These are phyloP conservation scores for Xenopus borealis DNA, from an alignment of 2,113 vertebrate species.

Conservation along the genomic window DNA sequence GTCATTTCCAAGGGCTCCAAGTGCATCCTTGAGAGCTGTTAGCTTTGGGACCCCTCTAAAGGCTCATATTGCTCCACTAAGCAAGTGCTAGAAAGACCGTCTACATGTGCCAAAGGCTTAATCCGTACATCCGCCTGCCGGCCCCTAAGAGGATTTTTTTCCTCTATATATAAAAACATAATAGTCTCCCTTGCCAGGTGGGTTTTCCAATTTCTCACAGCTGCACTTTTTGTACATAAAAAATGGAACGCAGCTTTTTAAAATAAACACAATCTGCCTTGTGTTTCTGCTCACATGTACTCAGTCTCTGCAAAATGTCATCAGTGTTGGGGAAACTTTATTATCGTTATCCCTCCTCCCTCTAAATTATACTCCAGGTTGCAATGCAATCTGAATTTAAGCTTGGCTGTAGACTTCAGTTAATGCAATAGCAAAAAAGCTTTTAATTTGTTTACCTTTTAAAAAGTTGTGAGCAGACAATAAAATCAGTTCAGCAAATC, in stretches of 20 bases:
- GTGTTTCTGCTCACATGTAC: slow-evolving; percentile 10
- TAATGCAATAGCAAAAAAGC: not conserved
- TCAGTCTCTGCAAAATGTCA: slow-evolving; percentile 13
- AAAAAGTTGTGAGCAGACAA: slow-evolving; percentile 2
- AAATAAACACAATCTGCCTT: slow-evolving; percentile 32
- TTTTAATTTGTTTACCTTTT: slow-evolving; percentile 30
- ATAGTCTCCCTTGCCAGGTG: slow-evolving; percentile 23
- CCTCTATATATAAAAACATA: not conserved
- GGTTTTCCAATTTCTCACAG: slow-evolving; percentile 27
- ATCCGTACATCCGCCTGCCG: slow-evolving; percentile 2
- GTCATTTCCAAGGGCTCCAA: not conserved
- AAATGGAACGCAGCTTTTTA: slow-evolving; percentile 17
- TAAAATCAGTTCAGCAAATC: no score
- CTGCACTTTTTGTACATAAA: slow-evolving; percentile 30
- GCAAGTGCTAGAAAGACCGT: not conserved
- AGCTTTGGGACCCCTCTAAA: not conserved
- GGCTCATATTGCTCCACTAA: not conserved
- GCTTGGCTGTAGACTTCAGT: not conserved
- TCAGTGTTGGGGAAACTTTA: not conserved
- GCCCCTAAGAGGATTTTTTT: slow-evolving; percentile 12
- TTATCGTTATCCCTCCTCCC: not conserved
- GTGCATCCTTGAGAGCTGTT: not conserved
- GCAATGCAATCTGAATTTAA: not conserved
- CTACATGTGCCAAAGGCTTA: slow-evolving; percentile 1
- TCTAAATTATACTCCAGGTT: slow-evolving; percentile 17